Conservation (phyloP, 2,113 vertebrate genomes). For the Lophochroa leadbeateri region DNA sequence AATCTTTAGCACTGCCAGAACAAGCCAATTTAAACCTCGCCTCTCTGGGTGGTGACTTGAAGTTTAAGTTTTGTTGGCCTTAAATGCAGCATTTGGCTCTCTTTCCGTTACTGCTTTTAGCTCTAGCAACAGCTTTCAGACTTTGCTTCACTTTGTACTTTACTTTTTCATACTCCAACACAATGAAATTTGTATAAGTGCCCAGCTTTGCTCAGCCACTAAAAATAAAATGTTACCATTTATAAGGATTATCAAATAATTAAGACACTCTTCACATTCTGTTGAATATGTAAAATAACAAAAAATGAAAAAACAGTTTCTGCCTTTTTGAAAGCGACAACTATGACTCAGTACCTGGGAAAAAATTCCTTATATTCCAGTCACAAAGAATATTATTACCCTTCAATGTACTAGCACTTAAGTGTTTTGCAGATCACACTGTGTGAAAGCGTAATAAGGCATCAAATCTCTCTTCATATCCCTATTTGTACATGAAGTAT, state of each 20-base stretch:
- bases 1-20: slow-evolving; percentile 69
- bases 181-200: slow-evolving; percentile 1
- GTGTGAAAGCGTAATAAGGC: background rate
- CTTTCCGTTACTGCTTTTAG: slow-evolving; percentile 64
- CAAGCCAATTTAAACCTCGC: slow-evolving; percentile 69
- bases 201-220: background rate
- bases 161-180: slow-evolving; percentile 39
- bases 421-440: background rate
- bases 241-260: slow-evolving; percentile 14
- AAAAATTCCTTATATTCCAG: background rate
- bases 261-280: background rate
- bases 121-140: slow-evolving; percentile 62
- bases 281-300: background rate
- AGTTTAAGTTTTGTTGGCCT: slow-evolving; percentile 74
- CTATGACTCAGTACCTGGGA: background rate
- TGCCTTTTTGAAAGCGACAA: background rate
- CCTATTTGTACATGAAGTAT: background rate
- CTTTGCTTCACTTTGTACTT: slow-evolving; percentile 49
- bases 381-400: background rate
- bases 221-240: slow-evolving; percentile 37
- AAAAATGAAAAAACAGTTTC: background rate
- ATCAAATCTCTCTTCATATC: background rate
- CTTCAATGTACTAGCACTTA: background rate
- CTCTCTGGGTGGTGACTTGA: slow-evolving; percentile 66
- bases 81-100: slow-evolving; percentile 44